These are phyloP conservation scores for Pseudomyrmex cubaensis DNA, from an alignment of 1,140 invertebrate genomes.

Conservation along the genomic window DNA sequence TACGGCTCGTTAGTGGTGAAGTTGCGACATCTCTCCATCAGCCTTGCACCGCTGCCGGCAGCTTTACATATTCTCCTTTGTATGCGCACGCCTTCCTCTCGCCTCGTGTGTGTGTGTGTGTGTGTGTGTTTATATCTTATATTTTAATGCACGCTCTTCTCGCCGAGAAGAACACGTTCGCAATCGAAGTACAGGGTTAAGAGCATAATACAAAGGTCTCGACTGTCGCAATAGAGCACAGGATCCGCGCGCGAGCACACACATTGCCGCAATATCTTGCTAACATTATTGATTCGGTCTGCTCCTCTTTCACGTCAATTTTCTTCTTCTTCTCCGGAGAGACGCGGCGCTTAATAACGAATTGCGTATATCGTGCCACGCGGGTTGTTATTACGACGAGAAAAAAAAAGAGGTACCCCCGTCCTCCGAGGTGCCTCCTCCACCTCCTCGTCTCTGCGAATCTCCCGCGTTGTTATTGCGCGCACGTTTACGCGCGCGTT, in stretches of 20 bases:
- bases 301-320: conserved; percentile 55
- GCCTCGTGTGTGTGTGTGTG: not conserved
- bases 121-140: conserved; percentile 41
- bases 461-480: not conserved
- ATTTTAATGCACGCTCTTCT: conserved; percentile 1
- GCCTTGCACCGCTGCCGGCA: conserved; percentile 5
- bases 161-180: conserved; percentile 6
- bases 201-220: conserved; percentile 60
- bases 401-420: conserved; percentile 14
- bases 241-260: not conserved
- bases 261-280: conserved; percentile 27
- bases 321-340: not conserved
- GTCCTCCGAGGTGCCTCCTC: too few relatives aligned
- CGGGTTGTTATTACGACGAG: conserved; percentile 12
- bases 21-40: conserved; percentile 1
- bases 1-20: conserved; percentile 17
- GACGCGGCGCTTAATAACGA: not conserved
- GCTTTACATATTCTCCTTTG: not conserved
- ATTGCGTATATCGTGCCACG: not conserved
- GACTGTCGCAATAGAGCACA: conserved; percentile 57
- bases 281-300: conserved; percentile 54
- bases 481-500: too few relatives aligned
- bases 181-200: conserved; percentile 61
- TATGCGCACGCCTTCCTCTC: not conserved
- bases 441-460: too few relatives aligned